Evolutionary conservation across 2,888 invertebrate species (phyloP).

Genomic region (Volucella inflata): DNA sequence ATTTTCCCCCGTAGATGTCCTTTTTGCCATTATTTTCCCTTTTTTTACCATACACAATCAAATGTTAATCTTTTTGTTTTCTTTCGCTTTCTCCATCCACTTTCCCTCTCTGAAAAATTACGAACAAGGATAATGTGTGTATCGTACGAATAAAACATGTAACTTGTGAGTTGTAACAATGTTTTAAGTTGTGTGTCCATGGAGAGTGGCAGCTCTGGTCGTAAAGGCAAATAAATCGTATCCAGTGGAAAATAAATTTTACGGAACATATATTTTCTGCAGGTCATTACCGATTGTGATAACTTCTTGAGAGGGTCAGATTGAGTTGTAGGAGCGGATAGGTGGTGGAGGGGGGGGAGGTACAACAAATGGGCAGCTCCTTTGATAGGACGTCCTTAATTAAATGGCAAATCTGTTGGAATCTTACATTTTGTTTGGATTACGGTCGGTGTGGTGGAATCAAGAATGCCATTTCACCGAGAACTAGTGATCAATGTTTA

Average conservation of each 20-base stretch:
- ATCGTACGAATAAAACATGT: too few species aligned
- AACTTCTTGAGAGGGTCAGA: slow-evolving; percentile 7
- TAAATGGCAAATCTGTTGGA: not conserved
- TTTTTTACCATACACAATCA: slow-evolving; percentile 11
- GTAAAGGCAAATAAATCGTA: slow-evolving; percentile 21
- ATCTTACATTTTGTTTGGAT: too few species aligned
- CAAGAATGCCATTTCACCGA: too few species aligned
- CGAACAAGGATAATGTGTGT: slow-evolving; percentile 2
- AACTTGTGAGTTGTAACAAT: not conserved
- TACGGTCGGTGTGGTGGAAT: too few species aligned
- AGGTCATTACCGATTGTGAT: slow-evolving; percentile 22
- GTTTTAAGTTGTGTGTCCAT: not conserved
- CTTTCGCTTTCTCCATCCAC: not conserved
- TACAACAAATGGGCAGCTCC: too few species aligned
- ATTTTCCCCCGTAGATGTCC: not conserved
- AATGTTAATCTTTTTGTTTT: not conserved
- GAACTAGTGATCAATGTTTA: too few species aligned
- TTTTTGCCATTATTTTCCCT: not conserved
- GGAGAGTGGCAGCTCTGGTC: not conserved
- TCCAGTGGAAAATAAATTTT: slow-evolving; percentile 16
- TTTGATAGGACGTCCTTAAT: not conserved
- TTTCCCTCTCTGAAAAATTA: not conserved
- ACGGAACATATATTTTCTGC: slow-evolving; percentile 13
- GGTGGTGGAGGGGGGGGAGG: too few species aligned
- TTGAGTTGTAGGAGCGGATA: not conserved